phyloP scores from a whole-genome alignment of 2,888 invertebrate genomes.

The Pogonocherus hispidulus region DNA sequence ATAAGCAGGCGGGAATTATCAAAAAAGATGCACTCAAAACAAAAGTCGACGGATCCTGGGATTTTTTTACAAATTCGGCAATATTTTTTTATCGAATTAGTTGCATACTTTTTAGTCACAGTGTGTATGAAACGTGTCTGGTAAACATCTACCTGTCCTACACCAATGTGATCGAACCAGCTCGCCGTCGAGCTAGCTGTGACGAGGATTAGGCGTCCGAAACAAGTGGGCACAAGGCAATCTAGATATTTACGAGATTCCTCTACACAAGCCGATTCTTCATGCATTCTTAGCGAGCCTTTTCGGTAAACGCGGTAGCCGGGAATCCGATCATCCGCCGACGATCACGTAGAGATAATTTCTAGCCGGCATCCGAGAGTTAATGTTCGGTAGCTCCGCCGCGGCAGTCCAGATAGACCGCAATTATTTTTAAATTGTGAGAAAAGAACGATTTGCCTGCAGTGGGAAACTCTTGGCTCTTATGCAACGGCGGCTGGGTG shows the following conservation, averaged over 20 bases:
- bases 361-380: conserved; percentile 56
- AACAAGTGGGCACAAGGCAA: conserved; percentile 16
- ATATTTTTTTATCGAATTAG: no score
- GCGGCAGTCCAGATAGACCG: conserved; percentile 59
- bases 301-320: conserved; percentile 46
- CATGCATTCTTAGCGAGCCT: conserved; percentile 13
- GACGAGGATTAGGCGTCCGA: conserved; percentile 15
- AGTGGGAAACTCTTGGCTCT: conserved; percentile 35
- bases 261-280: conserved; percentile 8
- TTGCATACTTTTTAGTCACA: no score
- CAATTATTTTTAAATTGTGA: conserved; percentile 67
- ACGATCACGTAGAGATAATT: conserved; percentile 59
- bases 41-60: no score
- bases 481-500: conserved; percentile 46
- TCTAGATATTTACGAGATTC: conserved; percentile 26
- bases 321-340: conserved; percentile 45
- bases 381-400: conserved; percentile 59
- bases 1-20: no score
- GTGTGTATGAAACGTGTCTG: no score
- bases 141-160: no score
- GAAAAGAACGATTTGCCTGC: conserved; percentile 54
- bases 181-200: background rate
- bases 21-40: no score
- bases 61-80: no score
- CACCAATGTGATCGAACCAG: background rate